These are phyloP conservation scores for Guaruba guarouba DNA, from an alignment of 2,113 vertebrate genomes.

Conservation along the genomic window DNA sequence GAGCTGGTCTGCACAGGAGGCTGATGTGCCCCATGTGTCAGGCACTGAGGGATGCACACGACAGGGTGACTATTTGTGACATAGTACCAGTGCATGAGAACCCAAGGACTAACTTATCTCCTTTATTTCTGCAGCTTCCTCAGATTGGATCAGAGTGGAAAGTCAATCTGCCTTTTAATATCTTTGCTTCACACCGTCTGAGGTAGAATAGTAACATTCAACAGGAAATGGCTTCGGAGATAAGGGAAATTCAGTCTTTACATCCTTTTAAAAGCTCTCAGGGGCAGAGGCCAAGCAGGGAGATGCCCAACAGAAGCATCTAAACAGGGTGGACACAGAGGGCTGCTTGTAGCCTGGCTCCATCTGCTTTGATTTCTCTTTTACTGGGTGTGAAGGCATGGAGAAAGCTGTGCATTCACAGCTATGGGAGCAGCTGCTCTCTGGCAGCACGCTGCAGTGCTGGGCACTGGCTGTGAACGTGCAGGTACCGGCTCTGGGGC, in stretches of 20 bases:
- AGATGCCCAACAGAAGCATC: background rate
- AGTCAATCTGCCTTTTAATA: background rate
- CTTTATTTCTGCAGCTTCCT: background rate
- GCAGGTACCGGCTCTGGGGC: accelerated
- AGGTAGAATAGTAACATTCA: background rate
- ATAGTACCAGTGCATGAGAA: background rate
- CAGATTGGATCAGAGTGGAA: background rate
- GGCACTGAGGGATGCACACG: accelerated
- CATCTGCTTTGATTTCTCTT: background rate
- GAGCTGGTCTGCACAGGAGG: background rate
- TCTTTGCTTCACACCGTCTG: background rate
- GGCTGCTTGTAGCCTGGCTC: background rate
- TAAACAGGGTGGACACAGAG: background rate
- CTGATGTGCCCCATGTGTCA: background rate
- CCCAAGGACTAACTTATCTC: background rate
- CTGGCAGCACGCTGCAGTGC: background rate
- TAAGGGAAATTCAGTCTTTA: background rate
- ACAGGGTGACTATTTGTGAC: background rate
- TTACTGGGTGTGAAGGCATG: background rate
- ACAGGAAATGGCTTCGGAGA: background rate
- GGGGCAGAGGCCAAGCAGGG: background rate
- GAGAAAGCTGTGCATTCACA: background rate
- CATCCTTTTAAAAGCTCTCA: background rate
- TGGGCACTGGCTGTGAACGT: accelerated
- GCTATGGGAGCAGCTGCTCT: background rate